Conservation (phyloP, 2,888 invertebrate species). For the Argyresthia goedartella region DNA sequence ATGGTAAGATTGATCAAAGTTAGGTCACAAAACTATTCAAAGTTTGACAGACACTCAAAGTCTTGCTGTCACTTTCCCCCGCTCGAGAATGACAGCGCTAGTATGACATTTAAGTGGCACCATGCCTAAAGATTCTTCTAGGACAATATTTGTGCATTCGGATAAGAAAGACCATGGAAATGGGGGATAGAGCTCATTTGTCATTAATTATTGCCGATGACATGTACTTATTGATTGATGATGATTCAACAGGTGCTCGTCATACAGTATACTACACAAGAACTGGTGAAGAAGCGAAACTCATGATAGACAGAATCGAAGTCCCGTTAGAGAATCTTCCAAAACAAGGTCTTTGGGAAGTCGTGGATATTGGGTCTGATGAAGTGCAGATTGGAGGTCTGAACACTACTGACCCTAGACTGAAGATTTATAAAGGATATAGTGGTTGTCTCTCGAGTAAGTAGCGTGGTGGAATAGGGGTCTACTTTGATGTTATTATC, state of each 20-base stretch:
- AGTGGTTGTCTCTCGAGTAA: conserved; percentile 92
- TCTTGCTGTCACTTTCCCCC: too few species aligned
- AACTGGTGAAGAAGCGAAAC: conserved; percentile 77
- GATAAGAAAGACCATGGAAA: too few species aligned
- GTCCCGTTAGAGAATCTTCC: conserved; percentile 78
- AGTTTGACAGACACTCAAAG: background rate
- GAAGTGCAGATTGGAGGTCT: conserved; percentile 91
- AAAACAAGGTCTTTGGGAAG: conserved; percentile 77
- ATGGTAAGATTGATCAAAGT: conserved; percentile 64
- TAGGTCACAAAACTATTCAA: background rate
- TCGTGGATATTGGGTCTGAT: conserved; percentile 77
- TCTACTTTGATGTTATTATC: too few species aligned
- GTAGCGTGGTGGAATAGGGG: conserved; percentile 28
- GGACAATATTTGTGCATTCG: too few species aligned
- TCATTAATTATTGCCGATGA: too few species aligned
- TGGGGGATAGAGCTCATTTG: too few species aligned
- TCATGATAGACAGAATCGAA: conserved; percentile 82
- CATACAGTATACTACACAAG: conserved; percentile 81
- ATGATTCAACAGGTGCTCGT: conserved; percentile 69
- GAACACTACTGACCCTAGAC: conserved; percentile 85
- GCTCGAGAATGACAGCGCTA: too few species aligned
- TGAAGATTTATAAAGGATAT: conserved; percentile 87
- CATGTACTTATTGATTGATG: too few species aligned
- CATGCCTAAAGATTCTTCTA: too few species aligned
- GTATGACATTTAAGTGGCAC: too few species aligned